Percentiles rank a stretch among this genome's conserved stretches.
phyloP scores from a whole-genome alignment of 2,797 vertebrate genomes.

The Jordanella pulchra region DNA sequence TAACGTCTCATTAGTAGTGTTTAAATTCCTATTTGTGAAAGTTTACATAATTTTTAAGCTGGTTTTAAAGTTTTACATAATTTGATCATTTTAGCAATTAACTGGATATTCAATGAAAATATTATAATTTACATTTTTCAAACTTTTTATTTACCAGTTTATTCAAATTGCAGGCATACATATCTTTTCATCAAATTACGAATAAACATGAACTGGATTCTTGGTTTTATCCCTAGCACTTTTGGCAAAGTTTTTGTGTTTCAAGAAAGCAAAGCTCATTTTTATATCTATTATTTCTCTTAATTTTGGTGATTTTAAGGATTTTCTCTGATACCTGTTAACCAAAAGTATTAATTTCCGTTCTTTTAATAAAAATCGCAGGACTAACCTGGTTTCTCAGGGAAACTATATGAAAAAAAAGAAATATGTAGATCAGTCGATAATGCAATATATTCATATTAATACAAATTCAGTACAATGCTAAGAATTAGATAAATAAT shows the following conservation, averaged over 20 bases:
- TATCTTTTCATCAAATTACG: neutral
- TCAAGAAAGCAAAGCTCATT: too few relatives aligned
- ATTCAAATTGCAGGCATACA: neutral
- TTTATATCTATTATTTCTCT: too few relatives aligned
- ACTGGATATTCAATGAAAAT: too few relatives aligned
- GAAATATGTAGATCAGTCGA: neutral
- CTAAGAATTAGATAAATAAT: neutral
- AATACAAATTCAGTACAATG: neutral
- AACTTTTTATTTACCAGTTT: neutral
- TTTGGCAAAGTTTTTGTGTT: too few relatives aligned
- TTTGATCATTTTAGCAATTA: neutral
- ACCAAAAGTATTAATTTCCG: neutral
- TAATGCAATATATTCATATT: neutral
- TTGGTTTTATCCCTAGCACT: neutral
- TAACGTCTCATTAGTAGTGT: too few relatives aligned
- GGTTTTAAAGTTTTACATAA: neutral
- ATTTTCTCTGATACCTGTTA: neutral
- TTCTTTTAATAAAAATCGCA: neutral
- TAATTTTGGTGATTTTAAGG: too few relatives aligned
- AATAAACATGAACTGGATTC: neutral
- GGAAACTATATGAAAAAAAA: neutral
- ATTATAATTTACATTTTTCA: too few relatives aligned
- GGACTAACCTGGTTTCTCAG: neutral
- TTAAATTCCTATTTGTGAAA: too few relatives aligned
- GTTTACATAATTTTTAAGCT: too few relatives aligned